phyloP scores from a whole-genome alignment of 2,888 invertebrate species.

The Nephrotoma flavescens region DNA sequence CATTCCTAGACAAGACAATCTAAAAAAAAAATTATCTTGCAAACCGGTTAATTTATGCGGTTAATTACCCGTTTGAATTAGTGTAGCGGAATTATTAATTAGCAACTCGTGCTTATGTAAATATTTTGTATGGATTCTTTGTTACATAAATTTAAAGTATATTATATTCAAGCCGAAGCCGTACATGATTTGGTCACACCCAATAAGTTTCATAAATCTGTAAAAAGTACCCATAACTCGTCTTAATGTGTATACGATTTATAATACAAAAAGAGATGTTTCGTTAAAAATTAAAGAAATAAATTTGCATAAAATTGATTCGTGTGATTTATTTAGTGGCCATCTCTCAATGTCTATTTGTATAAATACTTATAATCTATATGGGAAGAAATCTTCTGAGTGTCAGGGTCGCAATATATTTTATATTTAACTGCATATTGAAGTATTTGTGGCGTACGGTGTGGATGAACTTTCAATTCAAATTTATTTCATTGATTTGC shows the following conservation, averaged over 20 bases:
- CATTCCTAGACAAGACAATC: too few relatives aligned
- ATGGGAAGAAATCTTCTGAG: background rate
- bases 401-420: background rate
- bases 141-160: too few relatives aligned
- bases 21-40: background rate
- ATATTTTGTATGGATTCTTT: too few relatives aligned
- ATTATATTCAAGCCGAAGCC: background rate
- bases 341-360: background rate
- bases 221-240: background rate
- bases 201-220: background rate
- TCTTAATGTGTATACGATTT: background rate
- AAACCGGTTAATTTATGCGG: background rate
- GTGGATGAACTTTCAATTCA: background rate
- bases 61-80: background rate
- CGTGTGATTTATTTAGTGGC: background rate
- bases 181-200: background rate
- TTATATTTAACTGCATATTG: background rate
- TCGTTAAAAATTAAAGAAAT: background rate
- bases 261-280: background rate
- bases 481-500: background rate
- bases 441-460: background rate
- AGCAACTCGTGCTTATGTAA: too few relatives aligned
- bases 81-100: background rate
- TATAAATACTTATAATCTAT: background rate
- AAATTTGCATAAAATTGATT: background rate